These are phyloP conservation scores for Lissocephala sabroskyi DNA, from an alignment of 2,888 invertebrate genomes.

Conservation along the genomic window DNA sequence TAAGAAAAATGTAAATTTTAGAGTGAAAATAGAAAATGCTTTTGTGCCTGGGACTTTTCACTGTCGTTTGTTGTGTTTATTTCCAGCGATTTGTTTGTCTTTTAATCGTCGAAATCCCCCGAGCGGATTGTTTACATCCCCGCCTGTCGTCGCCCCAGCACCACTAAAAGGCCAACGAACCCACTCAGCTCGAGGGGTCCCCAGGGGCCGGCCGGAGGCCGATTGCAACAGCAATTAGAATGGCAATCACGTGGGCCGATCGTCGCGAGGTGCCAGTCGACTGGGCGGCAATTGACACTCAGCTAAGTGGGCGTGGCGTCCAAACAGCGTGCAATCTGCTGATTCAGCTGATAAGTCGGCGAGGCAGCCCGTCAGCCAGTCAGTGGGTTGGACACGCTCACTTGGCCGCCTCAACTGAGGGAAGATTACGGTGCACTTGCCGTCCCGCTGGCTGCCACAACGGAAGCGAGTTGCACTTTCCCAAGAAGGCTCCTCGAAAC, in stretches of 20 bases:
- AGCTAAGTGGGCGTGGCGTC: too few relatives aligned
- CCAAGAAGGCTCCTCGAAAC: conserved; percentile 17
- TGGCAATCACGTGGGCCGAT: neutral
- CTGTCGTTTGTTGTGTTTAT: too few relatives aligned
- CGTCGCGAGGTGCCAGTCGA: too few relatives aligned
- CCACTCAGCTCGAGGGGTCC: too few relatives aligned
- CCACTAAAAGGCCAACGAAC: too few relatives aligned
- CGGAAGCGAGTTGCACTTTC: conserved; percentile 52
- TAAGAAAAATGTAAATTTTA: conserved; percentile 1
- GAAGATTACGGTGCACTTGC: too few relatives aligned
- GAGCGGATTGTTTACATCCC: neutral
- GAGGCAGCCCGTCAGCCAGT: conserved; percentile 17
- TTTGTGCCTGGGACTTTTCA: neutral
- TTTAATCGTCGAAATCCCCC: neutral
- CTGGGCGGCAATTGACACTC: neutral
- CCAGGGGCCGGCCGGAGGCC: too few relatives aligned
- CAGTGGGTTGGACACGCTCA: conserved; percentile 1
- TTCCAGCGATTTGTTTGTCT: too few relatives aligned
- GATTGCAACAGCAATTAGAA: conserved; percentile 1
- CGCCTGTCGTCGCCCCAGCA: too few relatives aligned
- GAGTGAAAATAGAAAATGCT: neutral
- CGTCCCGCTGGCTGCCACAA: conserved; percentile 24
- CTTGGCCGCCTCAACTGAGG: neutral
- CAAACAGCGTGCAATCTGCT: neutral
- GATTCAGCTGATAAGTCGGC: conserved; percentile 9